These are phyloP conservation scores for Halictus rubicundus DNA, from an alignment of 1,140 invertebrate species.

Conservation along the genomic window DNA sequence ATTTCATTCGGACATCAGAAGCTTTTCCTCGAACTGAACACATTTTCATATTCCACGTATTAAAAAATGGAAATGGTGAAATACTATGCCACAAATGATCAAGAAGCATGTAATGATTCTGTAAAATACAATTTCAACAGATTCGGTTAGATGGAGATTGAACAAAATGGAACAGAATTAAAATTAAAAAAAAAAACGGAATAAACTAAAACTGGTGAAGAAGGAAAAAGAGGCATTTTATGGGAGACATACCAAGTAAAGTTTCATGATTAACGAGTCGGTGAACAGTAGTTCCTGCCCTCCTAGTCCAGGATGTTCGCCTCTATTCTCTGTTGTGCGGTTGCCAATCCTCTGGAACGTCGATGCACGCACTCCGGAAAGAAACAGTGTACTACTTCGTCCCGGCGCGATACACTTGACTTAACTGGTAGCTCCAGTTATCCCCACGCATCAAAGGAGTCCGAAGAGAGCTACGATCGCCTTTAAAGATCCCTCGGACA, in stretches of 20 bases:
- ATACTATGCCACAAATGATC: too few relatives aligned
- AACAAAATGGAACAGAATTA: too few relatives aligned
- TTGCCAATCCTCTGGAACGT: conserved; percentile 38
- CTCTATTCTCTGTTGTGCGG: conserved; percentile 22
- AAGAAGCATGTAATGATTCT: too few relatives aligned
- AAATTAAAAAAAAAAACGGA: too few relatives aligned
- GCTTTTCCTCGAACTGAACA: too few relatives aligned
- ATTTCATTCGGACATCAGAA: too few relatives aligned
- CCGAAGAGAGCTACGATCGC: conserved; percentile 42
- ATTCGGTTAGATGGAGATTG: too few relatives aligned
- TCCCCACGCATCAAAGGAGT: conserved; percentile 67
- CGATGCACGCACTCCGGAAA: conserved; percentile 65
- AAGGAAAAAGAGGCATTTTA: too few relatives aligned
- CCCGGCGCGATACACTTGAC: conserved; percentile 75
- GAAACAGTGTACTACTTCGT: conserved; percentile 73
- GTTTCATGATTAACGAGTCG: conserved; percentile 68
- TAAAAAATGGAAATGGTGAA: too few relatives aligned
- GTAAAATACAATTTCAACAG: too few relatives aligned
- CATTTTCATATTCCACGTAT: too few relatives aligned
- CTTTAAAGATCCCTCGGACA: conserved; percentile 48
- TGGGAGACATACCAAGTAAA: conserved; percentile 55
- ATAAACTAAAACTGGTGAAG: too few relatives aligned
- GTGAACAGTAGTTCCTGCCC: conserved; percentile 30
- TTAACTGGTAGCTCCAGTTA: conserved; percentile 77
- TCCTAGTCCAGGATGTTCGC: conserved; percentile 28